A percentile compares a stretch with the other conserved stretches of the same genome.
Conservation (phyloP, 1,140 invertebrate genomes). For the Pseudoatta argentina region DNA sequence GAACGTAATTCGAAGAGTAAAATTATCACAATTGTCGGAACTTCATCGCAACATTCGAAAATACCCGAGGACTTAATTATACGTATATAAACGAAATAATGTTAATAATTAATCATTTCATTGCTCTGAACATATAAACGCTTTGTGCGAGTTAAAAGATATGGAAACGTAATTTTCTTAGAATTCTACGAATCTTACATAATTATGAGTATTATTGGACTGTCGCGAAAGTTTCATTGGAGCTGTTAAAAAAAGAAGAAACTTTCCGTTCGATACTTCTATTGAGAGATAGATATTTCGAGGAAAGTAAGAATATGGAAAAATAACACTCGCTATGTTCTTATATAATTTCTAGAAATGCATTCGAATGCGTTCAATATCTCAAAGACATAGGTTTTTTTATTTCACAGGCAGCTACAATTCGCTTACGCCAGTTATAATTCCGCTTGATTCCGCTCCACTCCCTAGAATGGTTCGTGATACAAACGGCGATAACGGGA, state of each 20-base stretch:
- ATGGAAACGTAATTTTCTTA: conserved; percentile 24
- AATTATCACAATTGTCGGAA: conserved; percentile 8
- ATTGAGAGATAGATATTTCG: not conserved
- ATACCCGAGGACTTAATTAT: conserved; percentile 39
- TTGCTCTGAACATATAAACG: not conserved
- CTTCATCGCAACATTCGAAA: conserved; percentile 19
- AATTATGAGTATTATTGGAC: not conserved
- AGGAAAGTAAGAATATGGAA: not conserved
- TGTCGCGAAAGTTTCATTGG: not conserved
- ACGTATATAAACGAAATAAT: not conserved
- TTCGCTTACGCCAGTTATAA: conserved; percentile 34
- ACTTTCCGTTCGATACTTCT: not conserved
- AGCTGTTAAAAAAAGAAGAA: not conserved
- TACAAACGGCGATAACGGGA: conserved; percentile 76
- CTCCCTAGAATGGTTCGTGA: conserved; percentile 52
- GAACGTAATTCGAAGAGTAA: not conserved
- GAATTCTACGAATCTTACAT: not conserved
- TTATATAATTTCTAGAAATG: not conserved
- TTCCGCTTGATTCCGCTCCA: not conserved
- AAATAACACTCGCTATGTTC: not conserved
- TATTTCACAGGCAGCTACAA: not conserved
- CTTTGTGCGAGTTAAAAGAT: conserved; percentile 9
- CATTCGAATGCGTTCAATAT: not conserved
- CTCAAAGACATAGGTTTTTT: not conserved
- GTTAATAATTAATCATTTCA: conserved; percentile 54